These are phyloP conservation scores for Cydia splendana DNA, from an alignment of 1,140 invertebrate species.

Conservation along the genomic window DNA sequence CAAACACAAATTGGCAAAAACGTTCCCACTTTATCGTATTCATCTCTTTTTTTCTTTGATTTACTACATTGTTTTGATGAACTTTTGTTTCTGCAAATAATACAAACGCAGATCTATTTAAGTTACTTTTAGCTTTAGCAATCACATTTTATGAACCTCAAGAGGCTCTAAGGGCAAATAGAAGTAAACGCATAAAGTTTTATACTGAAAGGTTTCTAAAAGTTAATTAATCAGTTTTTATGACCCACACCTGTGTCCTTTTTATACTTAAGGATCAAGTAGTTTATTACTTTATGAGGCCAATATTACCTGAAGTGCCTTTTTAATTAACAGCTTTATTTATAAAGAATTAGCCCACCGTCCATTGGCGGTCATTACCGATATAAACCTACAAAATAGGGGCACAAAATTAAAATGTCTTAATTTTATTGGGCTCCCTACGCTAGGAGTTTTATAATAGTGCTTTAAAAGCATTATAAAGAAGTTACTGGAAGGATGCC, in stretches of 20 bases:
- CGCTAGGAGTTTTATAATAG: slow-evolving; percentile 56
- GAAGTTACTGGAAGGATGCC: slow-evolving; percentile 41
- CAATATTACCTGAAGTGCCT: slow-evolving; percentile 66
- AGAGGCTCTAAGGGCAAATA: background rate
- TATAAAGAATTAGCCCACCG: slow-evolving; percentile 67
- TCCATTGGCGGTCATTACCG: slow-evolving; percentile 55
- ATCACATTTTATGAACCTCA: slow-evolving; percentile 1
- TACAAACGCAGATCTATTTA: no score
- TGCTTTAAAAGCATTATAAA: slow-evolving; percentile 54
- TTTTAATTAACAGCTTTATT: slow-evolving; percentile 76
- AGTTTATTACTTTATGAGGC: slow-evolving; percentile 69
- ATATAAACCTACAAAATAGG: slow-evolving; percentile 70
- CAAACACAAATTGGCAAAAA: no score
- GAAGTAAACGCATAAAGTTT: background rate
- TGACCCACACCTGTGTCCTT: slow-evolving; percentile 32
- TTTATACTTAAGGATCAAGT: slow-evolving; percentile 56
- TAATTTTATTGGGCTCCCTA: slow-evolving; percentile 71
- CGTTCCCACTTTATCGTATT: no score
- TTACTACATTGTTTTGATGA: no score
- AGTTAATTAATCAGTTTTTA: slow-evolving; percentile 29
- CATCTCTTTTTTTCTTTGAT: no score
- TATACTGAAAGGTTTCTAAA: slow-evolving; percentile 15
- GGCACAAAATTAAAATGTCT: slow-evolving; percentile 73
- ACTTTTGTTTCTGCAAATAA: no score
- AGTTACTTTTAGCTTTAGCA: background rate